Base-by-base conservation (phyloP, 1,140 invertebrate genomes). In the Sitodiplosis mosellana region DNA sequence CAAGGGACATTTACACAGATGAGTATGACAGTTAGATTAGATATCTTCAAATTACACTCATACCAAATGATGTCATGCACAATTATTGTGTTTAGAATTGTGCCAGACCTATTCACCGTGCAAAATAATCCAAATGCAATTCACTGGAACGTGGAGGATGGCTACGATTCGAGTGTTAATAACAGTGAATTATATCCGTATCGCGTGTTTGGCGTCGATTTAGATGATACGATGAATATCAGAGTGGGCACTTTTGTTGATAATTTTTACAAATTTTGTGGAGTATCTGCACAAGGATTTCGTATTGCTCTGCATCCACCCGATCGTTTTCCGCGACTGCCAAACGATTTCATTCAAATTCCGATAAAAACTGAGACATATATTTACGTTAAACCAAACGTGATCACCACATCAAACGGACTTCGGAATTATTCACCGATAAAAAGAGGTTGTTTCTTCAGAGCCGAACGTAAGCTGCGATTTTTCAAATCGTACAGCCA, bases 401-500 rank as follows among this genome's bases (percentile, higher is more conserved):
- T 77, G 70, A 76, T 78, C 63, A 74, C 72, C 5, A 77, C 74
- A 12, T 74, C 72, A 0, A 60, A 65, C 33, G 66, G 65, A 20
- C 55, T 74, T 2, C 54, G 52, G 22, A 54, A 62, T 4, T 72
- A 73, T 46, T 55, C 61, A 33, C 63, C 72, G 3, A 47, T 61
- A 14, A 69, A 69, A 52, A 67, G 77, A 2, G 71, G 76, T 51
- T 81, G 78, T 52, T 80, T 70, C 60, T 76, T 80, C 36, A 68
- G 69, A 37, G 59, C 59, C 14, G 78, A 81, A 54, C 69, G 75
- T 17, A 65, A 68, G 36, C 61, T 81, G 18, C 66, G 64, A 44
- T 80, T 72, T 56, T 83, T 74, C 55, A 72, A 75, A 56, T 74
- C 77, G 5, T 85, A 85, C 58, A 83, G 80, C 1, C 80, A 84